Evolutionary conservation across 2,797 vertebrate genomes (phyloP).

Genomic region (Clamator glandarius): DNA sequence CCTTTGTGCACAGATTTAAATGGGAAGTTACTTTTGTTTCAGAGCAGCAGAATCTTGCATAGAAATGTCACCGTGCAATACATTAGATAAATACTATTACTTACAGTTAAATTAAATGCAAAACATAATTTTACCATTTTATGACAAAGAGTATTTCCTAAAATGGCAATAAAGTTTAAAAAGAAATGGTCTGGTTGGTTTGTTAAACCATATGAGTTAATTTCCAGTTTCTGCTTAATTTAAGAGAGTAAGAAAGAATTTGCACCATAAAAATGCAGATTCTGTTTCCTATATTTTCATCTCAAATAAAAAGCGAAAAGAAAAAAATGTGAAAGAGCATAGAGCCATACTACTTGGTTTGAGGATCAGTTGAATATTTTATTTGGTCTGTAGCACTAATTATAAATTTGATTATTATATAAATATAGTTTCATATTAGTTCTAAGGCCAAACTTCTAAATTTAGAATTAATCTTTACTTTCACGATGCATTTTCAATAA

Average conservation of each 20-base stretch:
- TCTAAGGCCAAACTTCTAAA: constrained; percentile 14
- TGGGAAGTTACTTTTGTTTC: background rate
- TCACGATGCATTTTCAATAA: constrained; percentile 39
- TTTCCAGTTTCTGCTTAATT: background rate
- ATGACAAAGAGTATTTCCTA: background rate
- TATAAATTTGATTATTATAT: constrained; percentile 30
- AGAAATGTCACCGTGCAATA: background rate
- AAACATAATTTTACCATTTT: background rate
- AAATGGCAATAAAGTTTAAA: background rate
- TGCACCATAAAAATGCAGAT: constrained; percentile 22
- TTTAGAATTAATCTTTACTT: constrained; percentile 27
- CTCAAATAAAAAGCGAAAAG: background rate
- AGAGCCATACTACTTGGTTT: background rate
- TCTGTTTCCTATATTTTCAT: constrained; percentile 1
- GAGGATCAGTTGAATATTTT: background rate
- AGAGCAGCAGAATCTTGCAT: background rate
- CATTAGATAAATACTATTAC: background rate
- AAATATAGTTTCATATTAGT: constrained; percentile 34
- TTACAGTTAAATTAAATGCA: background rate
- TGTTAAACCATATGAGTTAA: background rate
- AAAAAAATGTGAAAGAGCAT: background rate
- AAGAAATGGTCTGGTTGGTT: background rate
- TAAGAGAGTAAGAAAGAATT: background rate
- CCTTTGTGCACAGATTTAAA: background rate
- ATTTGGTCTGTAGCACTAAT: constrained; percentile 32